A percentile compares a stretch with the other conserved stretches of the same genome.
Evolutionary conservation across 2,888 invertebrate genomes (phyloP).

Genomic region (Zaprionus bogoriensis): DNA sequence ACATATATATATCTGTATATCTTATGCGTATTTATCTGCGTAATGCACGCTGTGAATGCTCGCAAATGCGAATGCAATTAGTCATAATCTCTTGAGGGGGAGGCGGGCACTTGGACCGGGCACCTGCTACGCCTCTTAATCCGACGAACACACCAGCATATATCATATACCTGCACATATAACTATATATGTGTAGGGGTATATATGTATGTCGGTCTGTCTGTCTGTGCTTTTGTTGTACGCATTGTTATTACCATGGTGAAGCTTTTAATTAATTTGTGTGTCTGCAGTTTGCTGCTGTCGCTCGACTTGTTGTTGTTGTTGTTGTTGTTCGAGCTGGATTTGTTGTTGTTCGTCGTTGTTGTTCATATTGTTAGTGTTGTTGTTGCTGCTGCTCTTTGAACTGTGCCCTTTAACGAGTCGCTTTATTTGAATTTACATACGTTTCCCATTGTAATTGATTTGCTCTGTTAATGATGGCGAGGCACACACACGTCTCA

Average conservation of each 20-base stretch:
- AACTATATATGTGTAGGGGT: no score
- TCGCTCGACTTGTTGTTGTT: neutral
- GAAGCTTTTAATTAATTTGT: conserved; percentile 4
- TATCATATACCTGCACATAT: neutral
- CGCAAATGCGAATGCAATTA: no score
- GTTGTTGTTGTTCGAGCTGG: neutral
- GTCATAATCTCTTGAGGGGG: no score
- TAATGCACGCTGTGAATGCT: no score
- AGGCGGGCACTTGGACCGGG: no score
- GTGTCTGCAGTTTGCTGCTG: neutral
- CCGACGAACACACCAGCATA: no score
- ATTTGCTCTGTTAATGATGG: conserved; percentile 8
- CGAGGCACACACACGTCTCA: neutral
- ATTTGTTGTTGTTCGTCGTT: neutral
- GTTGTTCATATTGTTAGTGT: neutral
- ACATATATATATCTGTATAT: no score
- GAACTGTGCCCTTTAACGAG: neutral
- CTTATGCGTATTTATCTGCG: no score
- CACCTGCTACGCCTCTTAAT: no score
- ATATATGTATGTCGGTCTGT: neutral
- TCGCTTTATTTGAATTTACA: neutral
- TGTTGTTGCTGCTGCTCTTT: neutral
- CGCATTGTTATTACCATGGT: neutral
- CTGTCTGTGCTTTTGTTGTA: neutral
- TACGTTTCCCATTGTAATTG: conserved; percentile 15